Percentiles rank a stretch among this genome's conserved stretches.
phyloP scores from a whole-genome alignment of 2,113 vertebrate genomes.

The Suncus etruscus region DNA sequence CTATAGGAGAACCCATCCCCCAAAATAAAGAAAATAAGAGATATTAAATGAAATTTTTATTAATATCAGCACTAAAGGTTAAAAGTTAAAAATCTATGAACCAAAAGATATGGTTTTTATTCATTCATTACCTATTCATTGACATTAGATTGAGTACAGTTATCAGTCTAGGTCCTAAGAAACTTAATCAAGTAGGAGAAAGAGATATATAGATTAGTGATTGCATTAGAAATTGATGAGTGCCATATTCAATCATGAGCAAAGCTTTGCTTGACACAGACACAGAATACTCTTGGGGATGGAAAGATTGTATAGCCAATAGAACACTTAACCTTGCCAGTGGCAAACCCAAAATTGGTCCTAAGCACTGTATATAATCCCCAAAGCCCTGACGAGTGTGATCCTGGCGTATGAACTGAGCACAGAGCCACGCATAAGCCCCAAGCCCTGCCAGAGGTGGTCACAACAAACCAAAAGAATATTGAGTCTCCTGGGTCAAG shows the following conservation, averaged over 20 bases:
- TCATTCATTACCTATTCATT: constrained; percentile 60
- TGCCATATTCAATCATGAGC: neutral
- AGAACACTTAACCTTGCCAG: too few relatives aligned
- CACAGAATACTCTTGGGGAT: constrained; percentile 9
- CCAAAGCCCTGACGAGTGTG: too few relatives aligned
- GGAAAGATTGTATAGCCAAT: too few relatives aligned
- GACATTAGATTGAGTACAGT: constrained; percentile 54
- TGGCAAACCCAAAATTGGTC: too few relatives aligned
- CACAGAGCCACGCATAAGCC: too few relatives aligned
- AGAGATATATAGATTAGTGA: constrained; percentile 14
- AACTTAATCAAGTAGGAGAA: neutral
- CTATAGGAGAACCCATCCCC: too few relatives aligned
- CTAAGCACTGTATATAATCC: too few relatives aligned
- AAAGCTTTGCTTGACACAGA: constrained; percentile 27
- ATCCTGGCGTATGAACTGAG: too few relatives aligned
- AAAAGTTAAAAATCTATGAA: constrained; percentile 62
- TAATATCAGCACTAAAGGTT: constrained; percentile 14
- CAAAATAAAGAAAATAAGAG: neutral
- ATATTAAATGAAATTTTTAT: constrained; percentile 14
- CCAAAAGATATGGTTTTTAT: constrained; percentile 23
- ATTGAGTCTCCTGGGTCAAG: neutral
- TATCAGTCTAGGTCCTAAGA: neutral
- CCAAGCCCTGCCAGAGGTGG: too few relatives aligned
- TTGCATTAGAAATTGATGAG: constrained; percentile 15
- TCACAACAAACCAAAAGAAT: too few relatives aligned